These are phyloP conservation scores for Lepeophtheirus nordmannii DNA, from an alignment of 2,888 invertebrate genomes.

Conservation along the genomic window DNA sequence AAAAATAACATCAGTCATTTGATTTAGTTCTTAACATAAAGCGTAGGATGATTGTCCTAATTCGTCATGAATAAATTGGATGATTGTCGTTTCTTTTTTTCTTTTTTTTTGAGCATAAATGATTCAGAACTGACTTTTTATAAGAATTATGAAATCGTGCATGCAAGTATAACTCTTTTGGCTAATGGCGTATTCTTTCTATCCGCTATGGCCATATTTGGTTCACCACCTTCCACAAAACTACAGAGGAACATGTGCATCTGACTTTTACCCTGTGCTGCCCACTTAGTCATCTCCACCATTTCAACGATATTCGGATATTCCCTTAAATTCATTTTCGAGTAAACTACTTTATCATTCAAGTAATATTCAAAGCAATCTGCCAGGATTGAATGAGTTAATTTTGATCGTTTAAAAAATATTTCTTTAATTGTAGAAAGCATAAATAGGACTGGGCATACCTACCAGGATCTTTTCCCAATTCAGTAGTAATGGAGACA, in stretches of 20 bases:
- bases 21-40: no score
- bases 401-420: no score
- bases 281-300: slow-evolving; percentile 19
- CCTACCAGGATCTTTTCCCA: neutral
- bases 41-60: no score
- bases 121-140: no score
- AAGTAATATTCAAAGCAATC: slow-evolving; percentile 16
- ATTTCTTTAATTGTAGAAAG: no score
- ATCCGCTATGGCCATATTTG: slow-evolving; percentile 18
- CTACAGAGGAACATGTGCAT: slow-evolving; percentile 24
- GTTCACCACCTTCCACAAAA: slow-evolving; percentile 21
- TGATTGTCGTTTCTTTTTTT: no score
- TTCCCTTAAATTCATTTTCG: neutral
- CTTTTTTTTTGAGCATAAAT: no score
- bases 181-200: slow-evolving; percentile 10
- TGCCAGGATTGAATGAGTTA: neutral
- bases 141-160: slow-evolving; percentile 9
- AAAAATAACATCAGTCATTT: no score
- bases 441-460: no score
- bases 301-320: slow-evolving; percentile 19
- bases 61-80: no score
- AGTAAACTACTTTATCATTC: slow-evolving; percentile 18
- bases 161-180: slow-evolving; percentile 14
- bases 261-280: slow-evolving; percentile 8
- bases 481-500: neutral